Evolutionary conservation across 2,797 vertebrate species (phyloP).

Genomic region (Natrix natrix): DNA sequence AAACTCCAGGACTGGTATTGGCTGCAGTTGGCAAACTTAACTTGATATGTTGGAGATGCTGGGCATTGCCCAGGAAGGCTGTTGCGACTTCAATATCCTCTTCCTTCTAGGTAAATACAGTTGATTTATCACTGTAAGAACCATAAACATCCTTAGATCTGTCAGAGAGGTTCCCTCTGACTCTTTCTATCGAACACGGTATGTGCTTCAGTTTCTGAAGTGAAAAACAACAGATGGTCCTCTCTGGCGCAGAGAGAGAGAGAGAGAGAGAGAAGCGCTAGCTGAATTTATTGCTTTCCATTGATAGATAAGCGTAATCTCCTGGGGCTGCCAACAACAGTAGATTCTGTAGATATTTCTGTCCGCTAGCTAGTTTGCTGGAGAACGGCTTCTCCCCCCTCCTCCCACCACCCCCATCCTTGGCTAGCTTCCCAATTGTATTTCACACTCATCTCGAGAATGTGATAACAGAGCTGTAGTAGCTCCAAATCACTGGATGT

Average conservation of each 20-base stretch:
- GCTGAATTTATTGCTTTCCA: conserved; percentile 48
- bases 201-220: conserved; percentile 47
- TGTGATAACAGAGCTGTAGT: conserved; percentile 27
- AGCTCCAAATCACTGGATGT: conserved; percentile 16
- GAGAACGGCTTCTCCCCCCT: neutral
- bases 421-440: conserved; percentile 14
- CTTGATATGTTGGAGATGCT: neutral
- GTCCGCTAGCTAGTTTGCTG: neutral
- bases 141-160: neutral
- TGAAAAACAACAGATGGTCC: conserved; percentile 59
- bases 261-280: conserved; percentile 37
- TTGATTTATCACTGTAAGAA: neutral
- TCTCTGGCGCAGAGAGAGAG: conserved; percentile 33
- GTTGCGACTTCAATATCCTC: neutral
- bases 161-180: conserved; percentile 38
- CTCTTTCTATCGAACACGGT: conserved; percentile 39
- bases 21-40: neutral
- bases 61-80: neutral
- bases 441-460: conserved; percentile 18
- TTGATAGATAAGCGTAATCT: conserved; percentile 6
- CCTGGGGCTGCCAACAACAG: conserved; percentile 8
- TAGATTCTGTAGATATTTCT: conserved; percentile 1
- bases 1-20: neutral
- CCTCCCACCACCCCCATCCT: neutral
- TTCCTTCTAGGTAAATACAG: neutral